Evolutionary conservation across 2,888 invertebrate genomes (phyloP), one percentile per base, ranked within the genome.

Genomic region (Tetramorium bicarinatum): DNA sequence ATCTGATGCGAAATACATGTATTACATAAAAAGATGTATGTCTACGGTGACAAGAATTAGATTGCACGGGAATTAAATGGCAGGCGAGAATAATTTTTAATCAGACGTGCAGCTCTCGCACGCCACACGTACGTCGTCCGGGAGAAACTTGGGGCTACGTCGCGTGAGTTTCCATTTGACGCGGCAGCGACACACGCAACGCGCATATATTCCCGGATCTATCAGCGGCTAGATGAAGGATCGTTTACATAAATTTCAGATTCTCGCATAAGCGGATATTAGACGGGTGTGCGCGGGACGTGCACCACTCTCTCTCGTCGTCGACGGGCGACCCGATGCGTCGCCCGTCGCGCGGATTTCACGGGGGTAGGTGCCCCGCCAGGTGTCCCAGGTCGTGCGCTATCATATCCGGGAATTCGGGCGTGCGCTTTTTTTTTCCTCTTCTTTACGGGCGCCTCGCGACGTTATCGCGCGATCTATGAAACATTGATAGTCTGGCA

Each of bases 191-290:
- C 77, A 72, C 72, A 47, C 79, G 79, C 79, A 47, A 72, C 71
- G 79, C 34, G 72, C 79, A 72, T 80, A 80, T 25, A 80, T 80
- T 72, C 72, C 47, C 47, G 47, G 72, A 59, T 72, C 79, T 59
- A 59, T 80, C 79, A 71, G 77, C 69, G 69, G 8, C 72, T 59
- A 72, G 59, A 82, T 82, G 82, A 76, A 64, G 64, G 90, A 87
- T 90, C 90, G 89, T 72, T 59, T 72, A 59, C 72, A 91, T 90
- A 92, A 91, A 92, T 90, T 92, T 91, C 89, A 87, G 87, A 92
- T 90, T 88, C 82, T 56, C 82, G 90, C 85, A 90, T 91, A 90
- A 91, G 92, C 93, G 93, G 92, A 93, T 93, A 91, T 90, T 91
- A 90, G 89, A 93, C 91, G 71, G 54, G 90, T 87, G 90, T 77